phyloP scores from a whole-genome alignment of 2,113 vertebrate species.

The Entomyzon cyanotis region DNA sequence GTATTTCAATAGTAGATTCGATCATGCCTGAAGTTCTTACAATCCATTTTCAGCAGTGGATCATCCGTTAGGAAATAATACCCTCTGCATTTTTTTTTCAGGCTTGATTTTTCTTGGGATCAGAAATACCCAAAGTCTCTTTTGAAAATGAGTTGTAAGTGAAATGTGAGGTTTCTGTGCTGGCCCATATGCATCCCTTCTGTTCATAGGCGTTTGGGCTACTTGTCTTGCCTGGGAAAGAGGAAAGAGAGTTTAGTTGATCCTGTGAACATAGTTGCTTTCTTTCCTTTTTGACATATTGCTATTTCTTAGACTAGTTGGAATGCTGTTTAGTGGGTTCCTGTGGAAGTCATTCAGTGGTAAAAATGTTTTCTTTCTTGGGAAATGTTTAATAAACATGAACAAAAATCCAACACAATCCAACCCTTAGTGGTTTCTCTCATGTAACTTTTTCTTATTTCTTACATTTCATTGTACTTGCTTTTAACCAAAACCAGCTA shows the following conservation, averaged over 20 bases:
- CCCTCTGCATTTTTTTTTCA: background rate
- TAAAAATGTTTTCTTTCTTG: conserved; percentile 43
- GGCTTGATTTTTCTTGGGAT: background rate
- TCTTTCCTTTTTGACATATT: background rate
- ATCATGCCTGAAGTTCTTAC: background rate
- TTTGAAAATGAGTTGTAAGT: background rate
- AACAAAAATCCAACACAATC: conserved; percentile 17
- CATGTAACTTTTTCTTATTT: conserved; percentile 21
- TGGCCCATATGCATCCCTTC: background rate
- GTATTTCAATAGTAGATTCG: background rate
- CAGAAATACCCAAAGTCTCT: background rate
- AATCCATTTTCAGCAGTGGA: background rate
- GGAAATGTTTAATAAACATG: conserved; percentile 53
- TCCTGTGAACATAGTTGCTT: background rate
- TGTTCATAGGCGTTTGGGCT: background rate
- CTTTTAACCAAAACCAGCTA: conserved; percentile 46
- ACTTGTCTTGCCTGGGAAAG: background rate
- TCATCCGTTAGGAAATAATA: background rate
- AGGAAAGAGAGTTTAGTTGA: background rate
- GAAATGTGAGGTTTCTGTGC: background rate
- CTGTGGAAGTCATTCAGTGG: conserved; percentile 15
- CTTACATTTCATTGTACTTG: conserved; percentile 28
- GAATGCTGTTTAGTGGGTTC: background rate
- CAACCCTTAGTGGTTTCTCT: conserved; percentile 42
- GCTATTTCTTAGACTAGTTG: background rate